phyloP scores from a whole-genome alignment of 1,140 invertebrate species.

The Anastatus disparis region DNA sequence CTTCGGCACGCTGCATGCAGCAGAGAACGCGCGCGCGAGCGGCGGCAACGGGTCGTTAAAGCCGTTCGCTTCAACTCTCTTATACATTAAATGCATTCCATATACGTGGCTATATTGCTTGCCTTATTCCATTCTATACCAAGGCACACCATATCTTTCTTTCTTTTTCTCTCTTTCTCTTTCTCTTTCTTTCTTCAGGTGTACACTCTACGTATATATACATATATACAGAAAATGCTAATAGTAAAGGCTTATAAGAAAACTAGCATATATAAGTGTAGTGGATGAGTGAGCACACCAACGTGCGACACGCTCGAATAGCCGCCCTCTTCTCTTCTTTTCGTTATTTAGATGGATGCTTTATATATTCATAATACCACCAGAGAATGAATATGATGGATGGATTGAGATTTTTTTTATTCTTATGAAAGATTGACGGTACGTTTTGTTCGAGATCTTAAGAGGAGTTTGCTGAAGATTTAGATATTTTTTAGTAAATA shows the following conservation, averaged over 20 bases:
- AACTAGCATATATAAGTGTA: background rate
- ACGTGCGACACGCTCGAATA: slow-evolving; percentile 1
- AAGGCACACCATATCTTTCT: background rate
- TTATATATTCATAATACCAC: no score
- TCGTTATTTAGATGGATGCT: no score
- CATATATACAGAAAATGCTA: slow-evolving; percentile 20
- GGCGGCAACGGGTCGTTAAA: background rate
- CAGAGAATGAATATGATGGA: no score
- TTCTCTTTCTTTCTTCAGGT: background rate
- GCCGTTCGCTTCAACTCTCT: background rate
- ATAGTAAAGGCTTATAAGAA: background rate
- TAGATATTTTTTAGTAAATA: no score
- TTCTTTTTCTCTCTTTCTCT: background rate
- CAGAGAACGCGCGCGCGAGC: background rate
- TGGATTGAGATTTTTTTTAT: no score
- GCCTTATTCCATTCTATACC: background rate
- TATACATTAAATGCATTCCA: slow-evolving; percentile 30
- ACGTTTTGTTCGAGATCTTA: no score
- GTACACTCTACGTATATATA: no score
- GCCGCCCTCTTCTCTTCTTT: no score
- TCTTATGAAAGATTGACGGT: no score
- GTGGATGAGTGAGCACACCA: background rate
- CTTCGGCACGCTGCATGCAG: no score
- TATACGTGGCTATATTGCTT: slow-evolving; percentile 17
- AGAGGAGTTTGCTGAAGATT: no score